Conservation (phyloP, 2,888 invertebrate genomes). For the Idaea dimidiata region DNA sequence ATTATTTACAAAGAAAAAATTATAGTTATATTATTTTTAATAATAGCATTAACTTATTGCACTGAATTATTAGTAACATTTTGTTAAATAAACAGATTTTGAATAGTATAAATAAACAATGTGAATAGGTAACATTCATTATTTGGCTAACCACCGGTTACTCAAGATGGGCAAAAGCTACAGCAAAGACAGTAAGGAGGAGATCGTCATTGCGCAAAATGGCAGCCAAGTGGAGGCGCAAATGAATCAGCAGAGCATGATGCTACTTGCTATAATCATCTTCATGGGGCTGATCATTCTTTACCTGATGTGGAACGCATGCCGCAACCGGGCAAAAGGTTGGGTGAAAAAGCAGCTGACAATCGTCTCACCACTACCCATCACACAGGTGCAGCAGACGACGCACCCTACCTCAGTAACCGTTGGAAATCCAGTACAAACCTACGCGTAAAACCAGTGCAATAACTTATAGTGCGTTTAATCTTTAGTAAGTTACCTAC, state of each 20-base stretch:
- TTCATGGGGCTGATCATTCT: background rate
- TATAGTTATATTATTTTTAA: background rate
- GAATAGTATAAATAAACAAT: background rate
- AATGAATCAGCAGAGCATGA: too few species aligned
- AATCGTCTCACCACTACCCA: background rate
- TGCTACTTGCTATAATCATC: background rate
- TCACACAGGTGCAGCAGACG: background rate
- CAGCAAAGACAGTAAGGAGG: background rate
- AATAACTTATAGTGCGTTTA: background rate
- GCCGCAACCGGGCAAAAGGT: too few species aligned
- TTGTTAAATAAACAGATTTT: too few species aligned
- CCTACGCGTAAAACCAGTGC: constrained; percentile 1
- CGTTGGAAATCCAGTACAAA: background rate
- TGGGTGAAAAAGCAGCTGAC: background rate
- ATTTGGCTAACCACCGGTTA: background rate
- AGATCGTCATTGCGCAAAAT: background rate
- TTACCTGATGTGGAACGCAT: background rate
- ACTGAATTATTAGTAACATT: background rate
- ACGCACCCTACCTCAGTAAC: too few species aligned
- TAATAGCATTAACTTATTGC: background rate
- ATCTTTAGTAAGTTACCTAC: too few species aligned
- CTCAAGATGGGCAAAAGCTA: too few species aligned
- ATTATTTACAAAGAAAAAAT: background rate
- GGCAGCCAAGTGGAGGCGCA: too few species aligned
- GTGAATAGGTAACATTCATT: background rate